phyloP scores from a whole-genome alignment of 2,113 vertebrate species.

The Triplophysa rosa region DNA sequence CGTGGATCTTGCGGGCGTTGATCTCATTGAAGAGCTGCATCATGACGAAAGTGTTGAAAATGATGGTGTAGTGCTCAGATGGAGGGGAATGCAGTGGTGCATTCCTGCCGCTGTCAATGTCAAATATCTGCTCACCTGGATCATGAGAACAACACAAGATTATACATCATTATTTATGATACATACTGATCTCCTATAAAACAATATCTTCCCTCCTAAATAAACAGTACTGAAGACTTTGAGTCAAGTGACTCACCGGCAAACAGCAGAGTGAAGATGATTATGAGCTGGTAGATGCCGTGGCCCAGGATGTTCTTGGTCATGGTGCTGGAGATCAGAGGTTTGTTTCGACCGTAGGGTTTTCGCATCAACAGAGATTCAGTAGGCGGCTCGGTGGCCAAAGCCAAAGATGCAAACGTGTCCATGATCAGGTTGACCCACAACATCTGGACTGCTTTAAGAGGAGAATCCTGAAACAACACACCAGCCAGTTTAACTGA shows the following conservation, averaged over 20 bases:
- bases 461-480: constrained; percentile 84
- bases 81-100: constrained; percentile 94
- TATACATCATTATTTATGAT: constrained; percentile 56
- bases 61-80: constrained; percentile 98
- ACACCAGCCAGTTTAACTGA: background rate
- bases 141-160: constrained; percentile 49
- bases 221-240: background rate
- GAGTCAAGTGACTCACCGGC: constrained; percentile 69
- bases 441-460: constrained; percentile 97
- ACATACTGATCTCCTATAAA: too few species aligned
- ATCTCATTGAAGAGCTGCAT: constrained; percentile 99
- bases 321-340: constrained; percentile 96
- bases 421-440: constrained; percentile 99
- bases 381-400: constrained; percentile 93
- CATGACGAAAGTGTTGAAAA: constrained; percentile 99
- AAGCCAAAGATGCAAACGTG: constrained; percentile 91
- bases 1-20: constrained; percentile 97
- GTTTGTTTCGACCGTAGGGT: constrained; percentile 94
- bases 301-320: constrained; percentile 98
- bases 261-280: constrained; percentile 94
- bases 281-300: constrained; percentile 88
- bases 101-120: constrained; percentile 93
- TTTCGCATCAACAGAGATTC: constrained; percentile 86
- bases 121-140: constrained; percentile 91
- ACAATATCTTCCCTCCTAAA: too few species aligned